Base-by-base conservation (phyloP, 2,888 invertebrate species). In the Apamea sordens region DNA sequence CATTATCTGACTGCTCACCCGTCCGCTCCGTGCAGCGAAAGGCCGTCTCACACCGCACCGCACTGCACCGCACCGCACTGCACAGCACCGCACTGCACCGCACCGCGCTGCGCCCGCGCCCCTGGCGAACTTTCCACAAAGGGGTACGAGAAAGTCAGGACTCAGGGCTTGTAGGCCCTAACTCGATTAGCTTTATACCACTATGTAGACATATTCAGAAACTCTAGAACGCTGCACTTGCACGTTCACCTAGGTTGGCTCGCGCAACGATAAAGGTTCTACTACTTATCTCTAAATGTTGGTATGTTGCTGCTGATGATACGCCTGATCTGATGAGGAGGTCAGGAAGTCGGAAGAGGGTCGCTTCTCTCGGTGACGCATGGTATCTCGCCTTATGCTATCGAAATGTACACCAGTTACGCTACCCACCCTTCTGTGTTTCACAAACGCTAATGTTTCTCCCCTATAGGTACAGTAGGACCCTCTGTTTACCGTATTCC, bases 121-220 rank as follows among this genome's bases (percentile, higher is more conserved):
- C n/a, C 24, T 36, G 28, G n/a, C 47, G 61, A 77, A 86, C 82
- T 84, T 86, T 86, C 70, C 76, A 73, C 79, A 67, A 86, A 82
- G 77, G 67, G 36, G 36, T 41, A 64, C 24, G 78, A 82, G 87
- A 86, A 87, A 86, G 87, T 73, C 28, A 53, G 47, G 28, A 15
- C 47, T 73, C 28, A 53, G 47, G 28, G 24, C 47, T 65, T 53
- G 36, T 59, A 63, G 50, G 65, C 32, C 32, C 71, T 84, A 82
- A 84, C 78, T 85, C 59, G 59, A 68, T 76, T 82, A 67, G 36
- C 61, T 61, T 53, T 70, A 61, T 18, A 56, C 56, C 70, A 78
- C 41, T 18, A 28, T 47, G 56, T 10, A 41, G 28, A 41, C 18
- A 15, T 13, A 24, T 73, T 36, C 79, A 78, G 78, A 70, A 83